Conservation (phyloP, 2,888 invertebrate species). For the Philhelius pedissequus region DNA sequence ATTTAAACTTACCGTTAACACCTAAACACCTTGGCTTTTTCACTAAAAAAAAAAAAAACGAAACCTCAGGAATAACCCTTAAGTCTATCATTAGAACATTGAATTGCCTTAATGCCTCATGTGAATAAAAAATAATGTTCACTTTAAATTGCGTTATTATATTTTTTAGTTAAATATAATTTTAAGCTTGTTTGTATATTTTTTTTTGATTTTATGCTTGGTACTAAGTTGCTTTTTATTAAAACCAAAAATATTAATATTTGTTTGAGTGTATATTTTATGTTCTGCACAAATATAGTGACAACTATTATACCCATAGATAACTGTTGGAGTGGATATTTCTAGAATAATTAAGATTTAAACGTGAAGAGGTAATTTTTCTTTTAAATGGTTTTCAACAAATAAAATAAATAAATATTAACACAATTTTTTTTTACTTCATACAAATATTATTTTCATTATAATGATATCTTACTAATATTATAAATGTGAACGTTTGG, state of each 20-base stretch:
- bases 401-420: no score
- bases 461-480: no score
- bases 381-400: no score
- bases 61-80: not conserved
- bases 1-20: not conserved
- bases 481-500: no score
- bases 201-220: constrained; percentile 19
- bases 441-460: no score
- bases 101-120: constrained; percentile 8
- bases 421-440: no score
- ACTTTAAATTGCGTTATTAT: constrained; percentile 14
- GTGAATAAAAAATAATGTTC: constrained; percentile 8
- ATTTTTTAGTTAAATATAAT: constrained; percentile 8
- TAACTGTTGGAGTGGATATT: constrained; percentile 36
- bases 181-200: constrained; percentile 3
- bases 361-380: constrained; percentile 5
- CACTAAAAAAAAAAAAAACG: not conserved
- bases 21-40: constrained; percentile 33
- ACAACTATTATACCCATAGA: constrained; percentile 19
- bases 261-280: constrained; percentile 52
- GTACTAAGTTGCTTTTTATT: constrained; percentile 49
- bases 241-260: constrained; percentile 9
- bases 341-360: not conserved
- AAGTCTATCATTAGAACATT: not conserved
- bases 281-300: constrained; percentile 50